Conservation (phyloP, 2,797 vertebrate species). For the Silurus aristotelis region DNA sequence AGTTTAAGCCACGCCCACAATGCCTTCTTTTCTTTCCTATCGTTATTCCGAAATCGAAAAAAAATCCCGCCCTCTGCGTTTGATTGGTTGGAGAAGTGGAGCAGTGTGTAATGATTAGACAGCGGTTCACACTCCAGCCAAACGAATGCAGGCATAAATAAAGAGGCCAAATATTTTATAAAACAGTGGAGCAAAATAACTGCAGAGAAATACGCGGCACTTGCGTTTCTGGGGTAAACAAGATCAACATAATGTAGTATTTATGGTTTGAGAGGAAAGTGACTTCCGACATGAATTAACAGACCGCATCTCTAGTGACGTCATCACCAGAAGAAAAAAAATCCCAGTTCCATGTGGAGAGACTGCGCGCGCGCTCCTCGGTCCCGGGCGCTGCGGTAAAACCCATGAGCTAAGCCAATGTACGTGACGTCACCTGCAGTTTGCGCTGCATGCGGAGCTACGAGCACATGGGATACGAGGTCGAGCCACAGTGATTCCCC, state of each 20-base stretch:
- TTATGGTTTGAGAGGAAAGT: too few relatives aligned
- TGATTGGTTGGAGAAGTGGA: not conserved
- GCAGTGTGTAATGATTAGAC: not conserved
- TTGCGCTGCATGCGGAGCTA: constrained; percentile 68
- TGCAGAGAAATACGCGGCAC: too few relatives aligned
- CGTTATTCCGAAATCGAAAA: too few relatives aligned
- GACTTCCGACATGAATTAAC: too few relatives aligned
- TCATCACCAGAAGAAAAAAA: too few relatives aligned
- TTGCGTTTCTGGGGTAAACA: too few relatives aligned
- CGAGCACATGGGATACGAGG: constrained; percentile 73
- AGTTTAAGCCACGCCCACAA: constrained; percentile 6
- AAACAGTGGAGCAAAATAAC: not conserved
- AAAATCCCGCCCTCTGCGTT: not conserved
- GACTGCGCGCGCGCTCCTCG: not conserved
- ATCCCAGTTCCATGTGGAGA: not conserved
- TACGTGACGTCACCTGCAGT: constrained; percentile 76
- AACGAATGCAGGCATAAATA: not conserved
- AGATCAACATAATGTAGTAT: too few relatives aligned
- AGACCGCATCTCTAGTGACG: too few relatives aligned
- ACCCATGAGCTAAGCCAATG: not conserved
- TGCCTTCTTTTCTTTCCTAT: too few relatives aligned
- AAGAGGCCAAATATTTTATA: not conserved
- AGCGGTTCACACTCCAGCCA: not conserved
- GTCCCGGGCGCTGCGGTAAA: not conserved
- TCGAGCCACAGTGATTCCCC: not conserved